Evolutionary conservation across 2,888 invertebrate genomes (phyloP).

Genomic region (Notodonta dromedarius): DNA sequence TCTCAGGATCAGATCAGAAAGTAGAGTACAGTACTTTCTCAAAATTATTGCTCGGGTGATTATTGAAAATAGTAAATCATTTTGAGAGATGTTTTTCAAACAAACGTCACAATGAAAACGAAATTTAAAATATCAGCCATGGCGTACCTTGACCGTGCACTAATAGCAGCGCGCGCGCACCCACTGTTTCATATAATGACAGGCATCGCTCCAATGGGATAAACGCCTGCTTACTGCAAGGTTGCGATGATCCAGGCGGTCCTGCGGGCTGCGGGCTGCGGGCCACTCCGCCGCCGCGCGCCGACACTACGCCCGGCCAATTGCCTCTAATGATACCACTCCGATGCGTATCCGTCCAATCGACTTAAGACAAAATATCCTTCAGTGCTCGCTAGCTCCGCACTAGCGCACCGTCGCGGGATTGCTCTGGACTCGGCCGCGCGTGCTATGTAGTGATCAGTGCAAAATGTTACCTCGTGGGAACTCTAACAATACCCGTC

Average conservation of each 20-base stretch:
- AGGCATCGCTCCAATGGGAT: conserved; percentile 79
- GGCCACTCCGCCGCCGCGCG: conserved; percentile 58
- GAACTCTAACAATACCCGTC: conserved; percentile 29
- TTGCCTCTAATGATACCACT: conserved; percentile 79
- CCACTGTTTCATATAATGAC: conserved; percentile 71
- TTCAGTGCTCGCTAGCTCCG: conserved; percentile 62
- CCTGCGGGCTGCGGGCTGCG: conserved; percentile 65
- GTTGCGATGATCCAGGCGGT: conserved; percentile 74
- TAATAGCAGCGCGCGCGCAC: conserved; percentile 63
- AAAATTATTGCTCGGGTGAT: neutral
- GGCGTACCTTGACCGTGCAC: conserved; percentile 79
- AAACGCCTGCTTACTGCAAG: conserved; percentile 79
- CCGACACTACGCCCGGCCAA: conserved; percentile 71
- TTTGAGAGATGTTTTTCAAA: neutral
- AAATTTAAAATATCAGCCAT: conserved; percentile 40
- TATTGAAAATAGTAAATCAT: neutral
- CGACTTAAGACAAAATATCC: conserved; percentile 76
- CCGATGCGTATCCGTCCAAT: conserved; percentile 80
- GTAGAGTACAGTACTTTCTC: neutral
- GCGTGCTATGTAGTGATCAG: conserved; percentile 35
- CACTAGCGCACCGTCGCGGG: conserved; percentile 42
- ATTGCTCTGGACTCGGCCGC: conserved; percentile 33
- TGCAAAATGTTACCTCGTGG: conserved; percentile 27
- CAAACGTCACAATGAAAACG: conserved; percentile 25
- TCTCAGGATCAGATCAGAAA: no score